Conservation (phyloP, 2,113 vertebrate species). For the Phaethon lepturus region DNA sequence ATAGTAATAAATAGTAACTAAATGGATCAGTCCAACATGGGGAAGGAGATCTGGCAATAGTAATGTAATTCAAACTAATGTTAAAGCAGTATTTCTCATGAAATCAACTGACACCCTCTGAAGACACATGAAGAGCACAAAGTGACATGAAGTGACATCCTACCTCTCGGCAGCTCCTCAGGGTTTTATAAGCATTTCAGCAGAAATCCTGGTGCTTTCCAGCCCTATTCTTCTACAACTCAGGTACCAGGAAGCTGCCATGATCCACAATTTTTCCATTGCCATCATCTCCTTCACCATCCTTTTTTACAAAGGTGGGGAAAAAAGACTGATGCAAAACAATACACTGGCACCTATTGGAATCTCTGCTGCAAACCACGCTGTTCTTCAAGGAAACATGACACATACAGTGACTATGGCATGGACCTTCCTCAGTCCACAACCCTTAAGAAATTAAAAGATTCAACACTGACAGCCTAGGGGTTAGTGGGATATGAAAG, state of each 20-base stretch:
- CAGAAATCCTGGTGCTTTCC: not conserved
- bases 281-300: not conserved
- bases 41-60: not conserved
- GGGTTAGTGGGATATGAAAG: not conserved
- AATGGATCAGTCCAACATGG: not conserved
- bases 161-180: not conserved
- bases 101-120: not conserved
- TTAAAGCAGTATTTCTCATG: not conserved
- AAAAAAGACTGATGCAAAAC: not conserved
- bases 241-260: not conserved
- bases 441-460: not conserved
- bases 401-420: not conserved
- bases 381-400: not conserved
- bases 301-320: not conserved
- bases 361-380: not conserved
- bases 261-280: not conserved
- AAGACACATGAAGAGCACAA: not conserved
- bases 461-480: not conserved
- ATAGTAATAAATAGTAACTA: conserved; percentile 30
- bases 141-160: not conserved
- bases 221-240: not conserved
- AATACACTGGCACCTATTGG: not conserved
- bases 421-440: not conserved
- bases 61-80: not conserved
- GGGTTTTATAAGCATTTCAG: not conserved